Base-by-base conservation (phyloP, 2,888 invertebrate genomes). In the Metacarcinus magister region DNA sequence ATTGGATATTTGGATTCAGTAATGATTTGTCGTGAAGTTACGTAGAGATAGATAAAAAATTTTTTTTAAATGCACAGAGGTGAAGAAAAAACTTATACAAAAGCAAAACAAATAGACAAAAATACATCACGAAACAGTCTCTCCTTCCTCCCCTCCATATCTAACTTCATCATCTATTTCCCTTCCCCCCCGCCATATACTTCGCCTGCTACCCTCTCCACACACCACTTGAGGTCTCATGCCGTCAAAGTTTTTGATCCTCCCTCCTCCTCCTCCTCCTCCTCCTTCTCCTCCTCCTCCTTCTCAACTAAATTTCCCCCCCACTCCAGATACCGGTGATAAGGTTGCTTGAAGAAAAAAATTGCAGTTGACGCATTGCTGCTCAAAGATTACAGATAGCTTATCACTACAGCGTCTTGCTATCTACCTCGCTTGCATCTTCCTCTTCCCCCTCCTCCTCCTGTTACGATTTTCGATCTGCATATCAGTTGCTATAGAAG, bases 371-470 rank as follows among this genome's bases (percentile, higher is more conserved):
- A 39, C 87, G 32, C 39, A 32, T 87, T 32, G 87, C 8, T 87
- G 39, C 19, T 87, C 32, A 87, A 87, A 39, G 87, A 39, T 39
- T 87, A 39, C 39, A 87, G 87, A 87, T 39, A 87, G 87, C 39
- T 87, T 39, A 87, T 87, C 39, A 39, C 87, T 13, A 8, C 39
- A 87, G 16, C 39, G 4, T 87, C 87, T 75, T 75, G n/a, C 75
- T 75, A n/a, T 75, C 28, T 75, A 28, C 75, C 28, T 75, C n/a
- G 28, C 75, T n/a, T n/a, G n/a, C 67, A n/a, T 75, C n/a, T n/a
- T 75, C 67, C 67, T 75, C 67, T n/a, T n/a, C 67, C 67, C n/a
- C 67, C 67, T 75, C 67, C 67, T 75, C n/a, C n/a, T 23, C n/a
- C 23, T 67, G 2, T 28, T 23, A 23, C 75, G 23, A 8, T n/a